Evolutionary conservation across 2,797 vertebrate species (phyloP).

Genomic region (Ceryle rudis): DNA sequence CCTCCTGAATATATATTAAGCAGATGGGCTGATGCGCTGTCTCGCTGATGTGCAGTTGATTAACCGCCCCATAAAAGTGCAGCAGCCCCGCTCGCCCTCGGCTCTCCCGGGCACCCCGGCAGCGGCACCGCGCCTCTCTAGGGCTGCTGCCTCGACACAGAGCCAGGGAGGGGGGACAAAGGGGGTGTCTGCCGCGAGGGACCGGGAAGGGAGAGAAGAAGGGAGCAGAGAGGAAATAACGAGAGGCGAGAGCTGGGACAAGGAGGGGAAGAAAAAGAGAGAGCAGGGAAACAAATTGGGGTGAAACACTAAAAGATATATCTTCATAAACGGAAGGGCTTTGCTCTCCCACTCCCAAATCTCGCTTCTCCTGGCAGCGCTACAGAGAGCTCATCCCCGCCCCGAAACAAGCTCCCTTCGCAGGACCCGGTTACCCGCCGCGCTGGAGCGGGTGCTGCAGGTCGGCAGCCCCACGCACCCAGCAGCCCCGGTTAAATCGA

Average conservation of each 20-base stretch:
- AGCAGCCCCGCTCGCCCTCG: neutral
- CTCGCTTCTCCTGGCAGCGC: neutral
- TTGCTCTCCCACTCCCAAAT: neutral
- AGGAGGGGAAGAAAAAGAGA: rapidly evolving
- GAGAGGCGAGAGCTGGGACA: neutral
- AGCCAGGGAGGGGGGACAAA: neutral
- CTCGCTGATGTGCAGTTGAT: constrained; percentile 54
- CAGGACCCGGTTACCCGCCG: neutral
- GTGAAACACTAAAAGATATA: neutral
- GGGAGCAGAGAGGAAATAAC: neutral
- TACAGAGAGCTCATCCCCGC: neutral
- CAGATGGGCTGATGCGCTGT: constrained; percentile 67
- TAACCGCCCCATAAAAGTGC: neutral
- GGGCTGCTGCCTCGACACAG: neutral
- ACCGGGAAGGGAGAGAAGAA: neutral
- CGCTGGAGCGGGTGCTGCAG: neutral
- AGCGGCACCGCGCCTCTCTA: neutral
- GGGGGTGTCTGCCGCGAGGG: neutral
- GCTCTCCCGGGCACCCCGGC: neutral
- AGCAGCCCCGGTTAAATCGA: neutral
- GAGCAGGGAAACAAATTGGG: no score
- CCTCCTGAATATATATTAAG: constrained; percentile 59
- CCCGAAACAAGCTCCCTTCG: neutral
- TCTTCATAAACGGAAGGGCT: neutral
- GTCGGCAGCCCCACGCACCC: neutral